phyloP scores from a whole-genome alignment of 2,797 vertebrate species.

The Schizothorax lantsangensis region DNA sequence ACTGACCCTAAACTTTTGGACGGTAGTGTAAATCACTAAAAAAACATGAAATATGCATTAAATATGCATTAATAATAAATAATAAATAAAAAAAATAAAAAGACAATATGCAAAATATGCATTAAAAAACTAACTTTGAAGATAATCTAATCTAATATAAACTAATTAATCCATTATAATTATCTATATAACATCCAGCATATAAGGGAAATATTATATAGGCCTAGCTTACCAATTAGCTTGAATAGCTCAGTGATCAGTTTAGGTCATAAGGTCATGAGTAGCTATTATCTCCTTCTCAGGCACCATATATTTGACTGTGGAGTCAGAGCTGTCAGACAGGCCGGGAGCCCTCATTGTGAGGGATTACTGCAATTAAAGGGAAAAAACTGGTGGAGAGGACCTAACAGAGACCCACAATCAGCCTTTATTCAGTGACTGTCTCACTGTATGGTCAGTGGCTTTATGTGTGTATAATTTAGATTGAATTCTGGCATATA shows the following conservation, averaged over 20 bases:
- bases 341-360: slow-evolving; percentile 14
- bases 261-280: slow-evolving; percentile 32
- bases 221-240: background rate
- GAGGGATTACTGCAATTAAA: slow-evolving; percentile 60
- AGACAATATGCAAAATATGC: background rate
- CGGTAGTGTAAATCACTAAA: background rate
- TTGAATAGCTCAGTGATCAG: slow-evolving; percentile 32
- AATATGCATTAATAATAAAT: no score
- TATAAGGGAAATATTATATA: background rate
- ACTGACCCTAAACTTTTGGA: background rate
- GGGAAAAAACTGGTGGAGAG: background rate
- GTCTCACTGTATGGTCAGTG: slow-evolving; percentile 49
- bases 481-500: slow-evolving; percentile 49
- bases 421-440: slow-evolving; percentile 23
- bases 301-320: background rate
- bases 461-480: slow-evolving; percentile 57
- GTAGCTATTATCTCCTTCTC: slow-evolving; percentile 53
- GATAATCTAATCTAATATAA: background rate
- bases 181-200: background rate
- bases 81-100: no score
- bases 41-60: background rate
- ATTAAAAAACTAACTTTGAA: no score
- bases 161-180: background rate
- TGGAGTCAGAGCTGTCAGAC: slow-evolving; percentile 34
- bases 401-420: slow-evolving; percentile 46